A percentile compares a stretch with the other conserved stretches of the same genome.
phyloP scores from a whole-genome alignment of 2,888 invertebrate species.

The Cecidostiba fungosa region DNA sequence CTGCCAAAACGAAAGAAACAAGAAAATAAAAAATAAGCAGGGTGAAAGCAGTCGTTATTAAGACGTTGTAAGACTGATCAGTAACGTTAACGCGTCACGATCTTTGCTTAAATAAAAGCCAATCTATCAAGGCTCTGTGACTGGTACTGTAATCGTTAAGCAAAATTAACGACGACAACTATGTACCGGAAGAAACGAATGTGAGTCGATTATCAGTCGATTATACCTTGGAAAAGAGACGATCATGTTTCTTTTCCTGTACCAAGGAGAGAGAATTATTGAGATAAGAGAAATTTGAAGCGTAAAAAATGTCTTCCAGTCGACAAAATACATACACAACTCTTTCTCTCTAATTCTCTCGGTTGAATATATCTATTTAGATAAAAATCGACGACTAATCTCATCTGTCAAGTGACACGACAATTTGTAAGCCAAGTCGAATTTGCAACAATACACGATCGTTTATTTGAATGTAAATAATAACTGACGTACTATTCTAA shows the following conservation, averaged over 20 bases:
- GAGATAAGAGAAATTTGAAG: neutral
- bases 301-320: slow-evolving; percentile 69
- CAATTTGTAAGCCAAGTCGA: slow-evolving; percentile 74
- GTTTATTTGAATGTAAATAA: slow-evolving; percentile 74
- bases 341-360: neutral
- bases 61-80: slow-evolving; percentile 27
- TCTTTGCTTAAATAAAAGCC: slow-evolving; percentile 28
- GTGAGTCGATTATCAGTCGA: slow-evolving; percentile 11
- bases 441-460: slow-evolving; percentile 78
- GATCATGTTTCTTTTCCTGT: neutral
- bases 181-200: slow-evolving; percentile 2
- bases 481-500: slow-evolving; percentile 58
- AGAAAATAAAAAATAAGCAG: slow-evolving; percentile 9
- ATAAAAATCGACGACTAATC: neutral
- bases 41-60: neutral
- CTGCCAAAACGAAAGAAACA: slow-evolving; percentile 44
- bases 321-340: slow-evolving; percentile 56
- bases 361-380: slow-evolving; percentile 8
- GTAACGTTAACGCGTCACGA: neutral
- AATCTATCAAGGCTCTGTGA: slow-evolving; percentile 15
- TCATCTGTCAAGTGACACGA: slow-evolving; percentile 47
- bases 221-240: slow-evolving; percentile 3
- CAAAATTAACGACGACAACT: slow-evolving; percentile 17
- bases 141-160: slow-evolving; percentile 14
- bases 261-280: neutral